Evolutionary conservation across 37 sponge, comb jelly and placozoan genomes (phyloP).

Genomic region (Ianthella basta): DNA sequence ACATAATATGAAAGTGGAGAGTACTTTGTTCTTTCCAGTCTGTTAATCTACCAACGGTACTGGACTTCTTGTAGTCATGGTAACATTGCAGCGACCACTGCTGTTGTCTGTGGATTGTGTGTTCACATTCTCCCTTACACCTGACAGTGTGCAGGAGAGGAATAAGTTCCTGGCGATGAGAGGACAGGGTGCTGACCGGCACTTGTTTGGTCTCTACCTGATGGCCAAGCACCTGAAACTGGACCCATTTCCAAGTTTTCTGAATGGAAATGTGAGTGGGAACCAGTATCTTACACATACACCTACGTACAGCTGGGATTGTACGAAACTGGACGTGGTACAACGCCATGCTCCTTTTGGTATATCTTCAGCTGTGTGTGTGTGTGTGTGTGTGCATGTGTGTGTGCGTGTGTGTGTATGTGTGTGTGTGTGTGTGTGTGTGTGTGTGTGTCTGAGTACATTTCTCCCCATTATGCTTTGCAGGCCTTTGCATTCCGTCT

Average conservation of each 20-base stretch:
- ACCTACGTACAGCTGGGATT: too few relatives aligned
- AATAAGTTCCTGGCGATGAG: conserved; percentile 86
- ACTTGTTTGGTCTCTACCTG: conserved; percentile 81
- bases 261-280: conserved; percentile 66
- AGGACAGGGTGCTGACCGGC: conserved; percentile 78
- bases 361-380: conserved; percentile 21
- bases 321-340: too few relatives aligned
- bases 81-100: too few relatives aligned
- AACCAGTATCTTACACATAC: too few relatives aligned
- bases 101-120: too few relatives aligned
- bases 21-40: too few relatives aligned
- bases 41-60: too few relatives aligned
- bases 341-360: conserved; percentile 31
- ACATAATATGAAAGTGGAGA: too few relatives aligned
- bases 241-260: conserved; percentile 73
- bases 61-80: too few relatives aligned
- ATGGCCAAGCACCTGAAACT: conserved; percentile 72
- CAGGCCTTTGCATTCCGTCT: conserved; percentile 71
- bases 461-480: neutral
- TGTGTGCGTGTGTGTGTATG: neutral
- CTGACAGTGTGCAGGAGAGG: conserved; percentile 35
- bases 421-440: conserved; percentile 7
- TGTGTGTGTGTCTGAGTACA: neutral
- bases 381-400: conserved; percentile 23
- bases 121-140: too few relatives aligned